These are phyloP conservation scores for Himalopsyche phryganea DNA, from an alignment of 1,140 invertebrate genomes.

Conservation along the genomic window DNA sequence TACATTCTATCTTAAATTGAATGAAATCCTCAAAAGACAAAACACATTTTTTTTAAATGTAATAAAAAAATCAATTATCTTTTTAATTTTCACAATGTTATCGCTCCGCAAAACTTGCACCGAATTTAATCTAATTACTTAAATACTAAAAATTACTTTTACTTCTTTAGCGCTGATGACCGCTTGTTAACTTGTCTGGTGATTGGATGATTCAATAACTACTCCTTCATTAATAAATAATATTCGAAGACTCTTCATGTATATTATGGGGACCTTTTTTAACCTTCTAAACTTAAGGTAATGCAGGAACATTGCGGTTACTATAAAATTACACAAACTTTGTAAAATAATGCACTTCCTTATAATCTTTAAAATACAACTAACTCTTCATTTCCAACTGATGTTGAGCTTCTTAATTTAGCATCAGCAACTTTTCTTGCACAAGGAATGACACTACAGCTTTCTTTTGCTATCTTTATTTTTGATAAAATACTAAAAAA, in stretches of 20 bases:
- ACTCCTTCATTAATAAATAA: slow-evolving; percentile 13
- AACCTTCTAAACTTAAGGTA: slow-evolving; percentile 6
- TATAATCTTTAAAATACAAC: background rate
- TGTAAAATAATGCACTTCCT: background rate
- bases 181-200: slow-evolving; percentile 31
- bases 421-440: background rate
- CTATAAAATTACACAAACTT: background rate
- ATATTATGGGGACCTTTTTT: slow-evolving; percentile 13
- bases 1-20: too few relatives aligned
- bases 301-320: slow-evolving; percentile 7
- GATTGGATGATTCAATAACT: slow-evolving; percentile 7
- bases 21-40: too few relatives aligned
- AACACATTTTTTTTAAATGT: too few relatives aligned
- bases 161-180: slow-evolving; percentile 39
- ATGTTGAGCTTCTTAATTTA: too few relatives aligned
- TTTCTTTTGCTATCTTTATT: background rate
- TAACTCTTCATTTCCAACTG: background rate
- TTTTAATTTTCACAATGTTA: too few relatives aligned
- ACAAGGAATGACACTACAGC: background rate
- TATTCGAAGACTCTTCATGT: slow-evolving; percentile 14
- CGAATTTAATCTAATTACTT: too few relatives aligned
- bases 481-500: background rate
- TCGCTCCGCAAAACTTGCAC: too few relatives aligned
- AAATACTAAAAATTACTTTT: slow-evolving; percentile 14
- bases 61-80: too few relatives aligned